Evolutionary conservation across 2,113 vertebrate species (phyloP).

Genomic region (Hipposideros armiger): DNA sequence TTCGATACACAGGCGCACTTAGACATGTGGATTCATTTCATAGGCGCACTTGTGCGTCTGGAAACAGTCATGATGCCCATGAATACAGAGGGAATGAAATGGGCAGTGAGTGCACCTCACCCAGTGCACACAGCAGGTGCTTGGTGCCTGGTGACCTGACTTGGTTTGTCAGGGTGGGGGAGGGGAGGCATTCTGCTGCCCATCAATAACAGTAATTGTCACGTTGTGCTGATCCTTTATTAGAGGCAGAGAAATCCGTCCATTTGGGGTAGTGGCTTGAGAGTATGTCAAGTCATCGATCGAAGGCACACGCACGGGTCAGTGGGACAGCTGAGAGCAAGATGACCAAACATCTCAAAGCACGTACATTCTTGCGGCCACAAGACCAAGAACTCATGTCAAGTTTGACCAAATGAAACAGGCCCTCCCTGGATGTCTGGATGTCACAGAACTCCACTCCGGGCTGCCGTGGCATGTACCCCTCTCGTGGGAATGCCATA

Average conservation of each 20-base stretch:
- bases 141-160: not conserved
- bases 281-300: not conserved
- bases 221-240: not conserved
- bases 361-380: not conserved
- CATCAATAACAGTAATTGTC: not conserved
- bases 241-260: not conserved
- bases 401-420: not conserved
- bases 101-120: not conserved
- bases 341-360: not conserved
- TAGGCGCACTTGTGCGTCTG: rapidly evolving
- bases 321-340: not conserved
- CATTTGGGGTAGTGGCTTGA: not conserved
- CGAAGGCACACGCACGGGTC: not conserved
- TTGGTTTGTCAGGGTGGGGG: not conserved
- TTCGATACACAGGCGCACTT: not conserved
- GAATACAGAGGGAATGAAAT: not conserved
- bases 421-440: not conserved
- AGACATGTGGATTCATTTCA: rapidly evolving
- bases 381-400: not conserved
- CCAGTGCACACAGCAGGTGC: not conserved
- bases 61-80: not conserved
- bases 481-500: not conserved
- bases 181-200: not conserved
- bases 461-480: too few species aligned
- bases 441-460: not conserved